These are phyloP conservation scores for Trichogramma evanescens DNA, from an alignment of 2,888 invertebrate species.

Conservation along the genomic window DNA sequence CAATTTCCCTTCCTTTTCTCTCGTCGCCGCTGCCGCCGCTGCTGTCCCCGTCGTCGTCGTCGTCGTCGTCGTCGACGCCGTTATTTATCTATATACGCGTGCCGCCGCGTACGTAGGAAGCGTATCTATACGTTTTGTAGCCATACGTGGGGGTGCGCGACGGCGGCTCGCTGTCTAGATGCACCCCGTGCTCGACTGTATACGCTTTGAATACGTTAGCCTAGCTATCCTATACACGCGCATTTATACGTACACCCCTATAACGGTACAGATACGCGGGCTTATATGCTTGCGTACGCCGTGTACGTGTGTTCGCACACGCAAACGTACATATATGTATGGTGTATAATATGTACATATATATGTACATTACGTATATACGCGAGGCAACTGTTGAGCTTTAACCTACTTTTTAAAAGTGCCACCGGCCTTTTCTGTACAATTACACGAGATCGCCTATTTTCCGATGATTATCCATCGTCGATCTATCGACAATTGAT, in stretches of 20 bases:
- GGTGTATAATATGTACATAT: no score
- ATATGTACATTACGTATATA: no score
- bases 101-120: conserved; percentile 16
- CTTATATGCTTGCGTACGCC: no score
- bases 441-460: not conserved
- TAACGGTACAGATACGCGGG: no score
- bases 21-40: conserved; percentile 30
- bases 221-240: no score
- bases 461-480: not conserved
- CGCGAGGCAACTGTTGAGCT: conserved; percentile 18
- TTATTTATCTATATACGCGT: conserved; percentile 3
- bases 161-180: not conserved
- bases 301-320: no score
- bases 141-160: not conserved
- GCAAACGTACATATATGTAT: no score
- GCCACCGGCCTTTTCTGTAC: not conserved
- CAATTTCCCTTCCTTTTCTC: conserved; percentile 30
- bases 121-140: conserved; percentile 1
- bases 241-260: no score
- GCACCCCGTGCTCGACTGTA: no score
- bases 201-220: no score
- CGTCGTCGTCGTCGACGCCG: conserved; percentile 39
- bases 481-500: no score
- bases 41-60: not conserved
- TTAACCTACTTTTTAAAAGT: not conserved